Evolutionary conservation across 1,140 invertebrate genomes (phyloP), one percentile per base, ranked within the genome.

Genomic region (Papilio polytes): DNA sequence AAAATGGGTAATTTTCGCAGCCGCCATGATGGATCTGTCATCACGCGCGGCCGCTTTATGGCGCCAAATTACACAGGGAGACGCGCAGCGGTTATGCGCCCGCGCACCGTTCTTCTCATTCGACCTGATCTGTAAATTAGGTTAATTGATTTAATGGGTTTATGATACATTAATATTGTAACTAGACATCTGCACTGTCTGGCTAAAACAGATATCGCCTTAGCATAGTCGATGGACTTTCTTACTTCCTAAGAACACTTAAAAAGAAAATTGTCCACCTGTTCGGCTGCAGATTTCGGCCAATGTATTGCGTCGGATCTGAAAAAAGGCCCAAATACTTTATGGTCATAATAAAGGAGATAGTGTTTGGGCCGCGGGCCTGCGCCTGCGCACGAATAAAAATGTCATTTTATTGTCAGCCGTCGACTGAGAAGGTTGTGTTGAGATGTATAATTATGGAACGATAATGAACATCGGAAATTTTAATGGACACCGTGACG

Each of bases 41-140:
- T 84, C 82, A 82, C 72, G 31, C 73, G 81, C 74, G 46, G 46
- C 70, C 76, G 82, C 41, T 85, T 85, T 85, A 85, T 85, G 84
- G 79, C 80, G 80, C 20, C 74, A 85, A 85, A 85, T 85, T 85
- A 85, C 63, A 85, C 59, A 76, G 83, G 56, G 73, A 18, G 78
- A 82, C 72, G 31, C 46, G 81, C 74, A n/a, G 73, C 70, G 76
- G 81, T 20, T 82, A 80, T 80, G 78, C 78, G 81, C 56, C 51
- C 22, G 80, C 80, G 83, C 80, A 76, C 48, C 56, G 81, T 81
- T 77, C 73, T 74, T 66, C 79, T 63, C 59, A 53, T 20, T 83
- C 48, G 4, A 48, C 18, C 36, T 46, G 72, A 73, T 44, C 72
- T 46, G 66, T 70, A 79, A 83, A 81, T 83, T 81, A 56, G 80